These are phyloP conservation scores for Mustela nigripes DNA, from an alignment of 2,113 vertebrate genomes.

Conservation along the genomic window DNA sequence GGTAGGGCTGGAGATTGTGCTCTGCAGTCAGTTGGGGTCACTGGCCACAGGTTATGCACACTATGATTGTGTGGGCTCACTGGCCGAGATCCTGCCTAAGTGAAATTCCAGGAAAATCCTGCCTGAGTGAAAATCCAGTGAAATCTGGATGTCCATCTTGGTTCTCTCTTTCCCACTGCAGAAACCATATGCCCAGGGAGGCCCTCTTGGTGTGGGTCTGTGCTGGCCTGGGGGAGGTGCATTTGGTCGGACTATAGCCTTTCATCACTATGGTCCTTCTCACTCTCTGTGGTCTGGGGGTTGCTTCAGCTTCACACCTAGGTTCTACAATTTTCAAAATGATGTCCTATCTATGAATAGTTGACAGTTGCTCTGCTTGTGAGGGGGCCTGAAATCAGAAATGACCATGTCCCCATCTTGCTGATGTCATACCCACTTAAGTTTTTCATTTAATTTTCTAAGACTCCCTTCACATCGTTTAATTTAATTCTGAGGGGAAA, in stretches of 20 bases:
- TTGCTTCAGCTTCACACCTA: background rate
- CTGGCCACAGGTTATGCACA: background rate
- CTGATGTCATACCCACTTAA: background rate
- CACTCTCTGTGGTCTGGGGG: background rate
- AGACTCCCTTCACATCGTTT: background rate
- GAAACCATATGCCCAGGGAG: background rate
- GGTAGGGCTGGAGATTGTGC: background rate
- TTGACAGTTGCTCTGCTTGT: background rate
- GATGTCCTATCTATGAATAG: background rate
- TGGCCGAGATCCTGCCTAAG: no score
- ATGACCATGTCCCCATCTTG: background rate
- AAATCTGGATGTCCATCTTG: background rate
- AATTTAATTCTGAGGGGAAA: background rate
- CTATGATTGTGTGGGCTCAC: background rate
- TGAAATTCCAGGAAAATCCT: no score
- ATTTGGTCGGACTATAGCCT: background rate
- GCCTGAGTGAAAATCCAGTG: no score
- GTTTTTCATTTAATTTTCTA: slow-evolving; percentile 1
- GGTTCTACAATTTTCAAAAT: background rate
- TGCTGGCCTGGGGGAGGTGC: background rate
- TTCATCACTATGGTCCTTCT: background rate
- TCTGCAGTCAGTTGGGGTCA: background rate
- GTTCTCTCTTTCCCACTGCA: background rate
- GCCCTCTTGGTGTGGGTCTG: background rate
- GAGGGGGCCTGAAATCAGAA: background rate